Base-by-base conservation (phyloP, 1,140 invertebrate genomes). In the Tenebrio molitor region DNA sequence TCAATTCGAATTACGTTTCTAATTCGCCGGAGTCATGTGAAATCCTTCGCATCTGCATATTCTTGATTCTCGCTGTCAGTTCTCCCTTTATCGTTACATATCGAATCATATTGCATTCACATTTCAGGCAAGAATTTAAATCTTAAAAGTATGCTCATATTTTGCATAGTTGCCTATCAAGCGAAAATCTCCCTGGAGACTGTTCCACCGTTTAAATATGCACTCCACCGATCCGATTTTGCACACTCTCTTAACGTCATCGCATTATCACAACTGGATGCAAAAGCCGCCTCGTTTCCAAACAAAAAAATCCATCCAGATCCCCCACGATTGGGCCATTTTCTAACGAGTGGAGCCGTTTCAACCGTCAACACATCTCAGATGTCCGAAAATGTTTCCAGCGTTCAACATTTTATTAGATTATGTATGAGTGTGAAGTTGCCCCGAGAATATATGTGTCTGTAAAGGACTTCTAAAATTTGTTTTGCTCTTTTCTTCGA, bases 131-230 rank as follows among this genome's bases (percentile, higher is more conserved):
- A 66, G 36, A 44, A 44, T 66, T 66, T 66, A 23, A 44, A 66
- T 66, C 64, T 42, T 66, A 44, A 66, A 66, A 66, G 36, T 25
- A 41, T 66, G 64, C 19, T 41, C 64, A 29, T 66, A 66, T 34
- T 10, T 66, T 66, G 64, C 19, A 66, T 66, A 42, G 64, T 66
- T 66, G 42, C 21, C 64, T 66, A 66, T 66, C 64, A 66, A 66
- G 64, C 64, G 64, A 66, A 44, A 65, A 66, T 23, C 17, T 39
- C 64, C 10, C 3, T 42, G 64, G 64, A 29, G 21, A 14, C 25
- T 23, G n/a, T 62, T 15, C 19, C 44, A 42, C 44, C 36, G 44
- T 44, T 66, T 66, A 66, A 66, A 66, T 66, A 44, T 66, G 64
- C 64, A 66, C 36, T 44, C 42, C 36, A 66, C 10, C 17, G 64